Evolutionary conservation across 2,888 invertebrate species (phyloP).

Genomic region (Leptopilina syphax): DNA sequence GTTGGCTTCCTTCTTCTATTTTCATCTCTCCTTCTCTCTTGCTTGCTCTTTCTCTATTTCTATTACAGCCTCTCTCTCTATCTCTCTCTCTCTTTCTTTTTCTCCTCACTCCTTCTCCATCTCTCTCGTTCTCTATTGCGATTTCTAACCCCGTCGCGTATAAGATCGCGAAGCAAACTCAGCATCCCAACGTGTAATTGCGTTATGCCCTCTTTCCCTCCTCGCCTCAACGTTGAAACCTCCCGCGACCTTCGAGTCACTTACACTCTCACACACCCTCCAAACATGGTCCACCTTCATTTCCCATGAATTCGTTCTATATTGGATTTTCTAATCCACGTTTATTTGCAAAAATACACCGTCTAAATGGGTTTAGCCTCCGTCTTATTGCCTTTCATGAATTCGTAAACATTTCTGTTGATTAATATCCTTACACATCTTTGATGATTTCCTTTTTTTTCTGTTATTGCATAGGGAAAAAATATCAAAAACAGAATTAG

Average conservation of each 20-base stretch:
- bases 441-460: neutral
- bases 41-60: neutral
- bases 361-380: neutral
- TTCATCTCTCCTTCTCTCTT: constrained; percentile 6
- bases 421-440: too few relatives aligned
- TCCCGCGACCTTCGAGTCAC: constrained; percentile 45
- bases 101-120: neutral
- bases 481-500: too few relatives aligned
- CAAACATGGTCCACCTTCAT: constrained; percentile 48
- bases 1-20: constrained; percentile 54
- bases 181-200: constrained; percentile 72
- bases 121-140: constrained; percentile 22
- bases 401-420: neutral
- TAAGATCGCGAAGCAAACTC: constrained; percentile 56
- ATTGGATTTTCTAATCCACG: constrained; percentile 67
- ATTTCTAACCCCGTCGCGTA: constrained; percentile 26
- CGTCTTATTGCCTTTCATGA: neutral
- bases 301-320: constrained; percentile 56
- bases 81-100: neutral
- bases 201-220: constrained; percentile 61
- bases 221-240: constrained; percentile 47
- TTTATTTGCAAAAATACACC: constrained; percentile 56
- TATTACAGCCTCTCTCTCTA: constrained; percentile 6
- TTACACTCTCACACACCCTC: constrained; percentile 42
- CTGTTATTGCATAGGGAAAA: too few relatives aligned